These are phyloP conservation scores for Drosophila nigrodunni DNA, from an alignment of 1,140 invertebrate species.

Conservation along the genomic window DNA sequence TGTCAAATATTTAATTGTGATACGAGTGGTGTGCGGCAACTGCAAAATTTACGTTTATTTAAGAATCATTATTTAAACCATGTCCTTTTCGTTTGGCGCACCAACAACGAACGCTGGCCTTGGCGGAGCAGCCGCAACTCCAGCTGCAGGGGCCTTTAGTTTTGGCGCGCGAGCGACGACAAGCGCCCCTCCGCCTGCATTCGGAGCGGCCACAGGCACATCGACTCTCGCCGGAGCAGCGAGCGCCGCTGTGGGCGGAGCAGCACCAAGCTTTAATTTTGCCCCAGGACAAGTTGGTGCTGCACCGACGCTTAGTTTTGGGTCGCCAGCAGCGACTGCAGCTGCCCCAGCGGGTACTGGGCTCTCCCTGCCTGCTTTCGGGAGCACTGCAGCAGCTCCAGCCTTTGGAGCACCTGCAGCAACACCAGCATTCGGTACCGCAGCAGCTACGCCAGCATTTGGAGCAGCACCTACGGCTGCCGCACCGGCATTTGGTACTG, in stretches of 20 bases:
- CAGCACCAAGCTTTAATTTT: slow-evolving; percentile 36
- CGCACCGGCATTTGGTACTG: slow-evolving; percentile 36
- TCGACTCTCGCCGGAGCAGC: slow-evolving; percentile 41
- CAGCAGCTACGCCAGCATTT: slow-evolving; percentile 18
- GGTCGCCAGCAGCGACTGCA: slow-evolving; percentile 31
- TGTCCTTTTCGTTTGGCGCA: slow-evolving; percentile 76
- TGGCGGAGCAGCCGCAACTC: slow-evolving; percentile 43
- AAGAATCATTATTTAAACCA: slow-evolving; percentile 11
- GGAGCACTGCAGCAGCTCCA: slow-evolving; percentile 26
- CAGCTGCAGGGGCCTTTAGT: slow-evolving; percentile 54
- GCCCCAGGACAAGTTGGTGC: slow-evolving; percentile 7
- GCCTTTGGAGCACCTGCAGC: slow-evolving; percentile 46
- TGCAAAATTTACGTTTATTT: slow-evolving; percentile 8
- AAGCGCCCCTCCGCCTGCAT: slow-evolving; percentile 51
- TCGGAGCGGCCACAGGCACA: slow-evolving; percentile 52
- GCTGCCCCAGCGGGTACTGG: background rate
- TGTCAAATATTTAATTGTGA: background rate
- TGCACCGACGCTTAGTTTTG: slow-evolving; percentile 48
- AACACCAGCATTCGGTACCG: slow-evolving; percentile 41
- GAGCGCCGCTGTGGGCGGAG: slow-evolving; percentile 21
- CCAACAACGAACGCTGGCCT: slow-evolving; percentile 53
- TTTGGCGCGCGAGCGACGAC: slow-evolving; percentile 70
- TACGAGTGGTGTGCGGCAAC: background rate
- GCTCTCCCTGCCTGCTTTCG: slow-evolving; percentile 33
- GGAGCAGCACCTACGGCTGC: slow-evolving; percentile 23